These are phyloP conservation scores for Lepetodrilus schrolli DNA, from an alignment of 2,888 invertebrate species.

Conservation along the genomic window DNA sequence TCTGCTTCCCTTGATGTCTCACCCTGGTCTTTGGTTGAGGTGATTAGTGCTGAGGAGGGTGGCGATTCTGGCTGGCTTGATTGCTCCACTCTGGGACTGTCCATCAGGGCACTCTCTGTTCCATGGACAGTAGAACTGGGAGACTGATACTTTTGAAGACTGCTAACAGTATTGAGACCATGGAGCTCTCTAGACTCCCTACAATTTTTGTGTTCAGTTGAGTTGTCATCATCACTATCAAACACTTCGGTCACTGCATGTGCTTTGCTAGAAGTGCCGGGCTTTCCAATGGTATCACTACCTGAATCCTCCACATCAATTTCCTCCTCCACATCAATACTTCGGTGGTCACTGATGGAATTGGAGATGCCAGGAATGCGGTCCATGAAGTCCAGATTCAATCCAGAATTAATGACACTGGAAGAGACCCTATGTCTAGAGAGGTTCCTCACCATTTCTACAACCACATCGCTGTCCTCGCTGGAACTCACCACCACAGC, in stretches of 20 bases:
- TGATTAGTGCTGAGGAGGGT: no score
- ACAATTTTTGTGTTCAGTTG: neutral
- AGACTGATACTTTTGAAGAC: neutral
- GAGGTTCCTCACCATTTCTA: neutral
- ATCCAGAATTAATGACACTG: neutral
- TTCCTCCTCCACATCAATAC: neutral
- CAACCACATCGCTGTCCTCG: conserved; percentile 11
- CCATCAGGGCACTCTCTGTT: conserved; percentile 30
- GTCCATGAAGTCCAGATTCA: neutral
- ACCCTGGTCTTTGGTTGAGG: no score
- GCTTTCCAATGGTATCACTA: neutral
- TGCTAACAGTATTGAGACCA: neutral
- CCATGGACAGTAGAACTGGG: neutral
- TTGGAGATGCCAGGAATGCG: neutral
- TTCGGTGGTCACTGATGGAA: neutral
- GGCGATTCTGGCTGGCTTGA: no score
- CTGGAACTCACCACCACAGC: conserved; percentile 10
- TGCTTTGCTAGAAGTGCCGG: neutral
- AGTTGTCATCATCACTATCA: conserved; percentile 3
- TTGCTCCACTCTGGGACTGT: no score
- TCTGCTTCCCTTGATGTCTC: conserved; percentile 30
- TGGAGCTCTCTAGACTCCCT: neutral
- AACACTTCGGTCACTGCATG: neutral
- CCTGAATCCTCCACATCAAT: neutral
- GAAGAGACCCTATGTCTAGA: neutral